These are phyloP conservation scores for Pelusios castaneus DNA, from an alignment of 2,113 vertebrate genomes.

Conservation along the genomic window DNA sequence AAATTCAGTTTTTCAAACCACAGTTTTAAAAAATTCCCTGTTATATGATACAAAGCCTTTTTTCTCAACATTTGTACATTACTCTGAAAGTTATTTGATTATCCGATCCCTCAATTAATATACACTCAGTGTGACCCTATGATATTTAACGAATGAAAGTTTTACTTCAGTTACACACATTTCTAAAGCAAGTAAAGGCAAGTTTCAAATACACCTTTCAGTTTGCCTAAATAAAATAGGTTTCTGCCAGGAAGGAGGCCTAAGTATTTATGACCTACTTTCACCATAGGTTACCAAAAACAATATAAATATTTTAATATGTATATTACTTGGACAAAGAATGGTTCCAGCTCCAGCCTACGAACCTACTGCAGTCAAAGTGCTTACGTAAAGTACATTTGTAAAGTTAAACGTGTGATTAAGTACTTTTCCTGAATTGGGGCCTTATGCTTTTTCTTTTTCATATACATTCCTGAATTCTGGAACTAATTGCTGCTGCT, in stretches of 20 bases:
- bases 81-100: background rate
- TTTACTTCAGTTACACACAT: background rate
- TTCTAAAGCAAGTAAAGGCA: background rate
- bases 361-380: background rate
- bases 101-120: background rate
- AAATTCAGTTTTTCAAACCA: background rate
- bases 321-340: background rate
- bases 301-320: background rate
- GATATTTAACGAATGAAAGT: background rate
- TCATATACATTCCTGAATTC: background rate
- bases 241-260: background rate
- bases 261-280: background rate
- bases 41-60: background rate
- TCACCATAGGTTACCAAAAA: background rate
- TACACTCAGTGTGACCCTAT: background rate
- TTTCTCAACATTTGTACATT: background rate
- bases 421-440: background rate
- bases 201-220: conserved; percentile 3
- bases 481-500: background rate
- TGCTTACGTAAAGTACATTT: background rate
- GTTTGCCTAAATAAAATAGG: background rate
- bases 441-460: background rate
- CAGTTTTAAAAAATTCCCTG: background rate
- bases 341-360: background rate
- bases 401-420: background rate